A percentile compares a stretch with the other conserved stretches of the same genome.
These are phyloP conservation scores for Pediacus dermestoides DNA, from an alignment of 2,888 invertebrate species.

Conservation along the genomic window DNA sequence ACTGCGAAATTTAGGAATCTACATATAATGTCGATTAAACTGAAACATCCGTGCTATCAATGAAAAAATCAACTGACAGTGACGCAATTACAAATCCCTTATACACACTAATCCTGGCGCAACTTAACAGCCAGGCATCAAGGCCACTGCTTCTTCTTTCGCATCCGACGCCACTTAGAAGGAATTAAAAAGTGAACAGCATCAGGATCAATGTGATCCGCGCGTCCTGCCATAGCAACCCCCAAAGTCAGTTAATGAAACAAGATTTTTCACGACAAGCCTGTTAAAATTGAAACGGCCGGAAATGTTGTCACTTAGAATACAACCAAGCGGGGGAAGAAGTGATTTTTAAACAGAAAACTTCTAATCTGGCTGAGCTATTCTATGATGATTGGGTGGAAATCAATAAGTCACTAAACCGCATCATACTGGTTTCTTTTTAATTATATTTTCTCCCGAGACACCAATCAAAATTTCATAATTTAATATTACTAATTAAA, in stretches of 20 bases:
- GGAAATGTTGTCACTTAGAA: constrained; percentile 43
- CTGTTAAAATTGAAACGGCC: constrained; percentile 44
- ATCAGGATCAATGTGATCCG: constrained; percentile 31
- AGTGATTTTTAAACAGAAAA: constrained; percentile 14
- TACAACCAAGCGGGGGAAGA: constrained; percentile 26
- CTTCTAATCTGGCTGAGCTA: too few species aligned
- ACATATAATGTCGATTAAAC: too few species aligned
- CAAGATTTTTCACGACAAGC: constrained; percentile 49
- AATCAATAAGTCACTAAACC: too few species aligned
- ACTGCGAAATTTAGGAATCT: too few species aligned
- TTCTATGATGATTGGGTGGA: too few species aligned
- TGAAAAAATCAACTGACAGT: too few species aligned
- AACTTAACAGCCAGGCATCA: too few species aligned
- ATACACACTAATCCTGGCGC: too few species aligned
- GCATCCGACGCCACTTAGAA: constrained; percentile 25
- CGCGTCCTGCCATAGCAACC: constrained; percentile 35
- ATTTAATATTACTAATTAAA: constrained; percentile 49
- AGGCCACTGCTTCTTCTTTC: too few species aligned
- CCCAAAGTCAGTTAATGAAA: constrained; percentile 50
- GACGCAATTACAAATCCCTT: too few species aligned
- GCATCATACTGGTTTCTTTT: too few species aligned
- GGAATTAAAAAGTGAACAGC: constrained; percentile 32
- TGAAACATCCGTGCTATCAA: too few species aligned
- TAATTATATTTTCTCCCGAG: constrained; percentile 22
- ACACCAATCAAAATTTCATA: constrained; percentile 42